A percentile compares a stretch with the other conserved stretches of the same genome.
Conservation (phyloP, 2,797 vertebrate species). For the Hyperoplus immaculatus region DNA sequence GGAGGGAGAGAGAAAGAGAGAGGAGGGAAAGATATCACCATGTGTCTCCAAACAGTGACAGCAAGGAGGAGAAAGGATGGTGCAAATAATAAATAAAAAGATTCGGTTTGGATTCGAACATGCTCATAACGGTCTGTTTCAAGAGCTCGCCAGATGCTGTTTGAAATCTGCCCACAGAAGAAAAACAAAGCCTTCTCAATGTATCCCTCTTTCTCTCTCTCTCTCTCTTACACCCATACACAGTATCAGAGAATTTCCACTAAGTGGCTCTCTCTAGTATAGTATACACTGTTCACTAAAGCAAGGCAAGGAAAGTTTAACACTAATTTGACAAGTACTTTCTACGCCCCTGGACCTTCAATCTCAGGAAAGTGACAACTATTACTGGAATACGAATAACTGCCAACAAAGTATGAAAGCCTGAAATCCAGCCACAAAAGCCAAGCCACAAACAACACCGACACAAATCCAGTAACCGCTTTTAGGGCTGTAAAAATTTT, state of each 20-base stretch:
- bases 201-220: conserved; percentile 45
- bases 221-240: conserved; percentile 50
- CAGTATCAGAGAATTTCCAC: conserved; percentile 64
- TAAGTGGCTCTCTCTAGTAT: conserved; percentile 60
- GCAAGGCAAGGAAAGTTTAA: conserved; percentile 48
- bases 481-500: not conserved
- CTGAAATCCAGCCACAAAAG: conserved; percentile 1
- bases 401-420: conserved; percentile 21
- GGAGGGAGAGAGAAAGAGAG: conserved; percentile 37
- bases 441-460: conserved; percentile 21
- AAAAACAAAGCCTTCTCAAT: conserved; percentile 75
- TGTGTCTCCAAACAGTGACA: conserved; percentile 79
- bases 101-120: conserved; percentile 83
- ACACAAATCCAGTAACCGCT: not conserved
- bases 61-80: conserved; percentile 58
- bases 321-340: conserved; percentile 65
- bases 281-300: conserved; percentile 56
- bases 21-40: conserved; percentile 71
- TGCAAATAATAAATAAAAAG: conserved; percentile 56
- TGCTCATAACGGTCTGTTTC: conserved; percentile 77
- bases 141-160: conserved; percentile 87
- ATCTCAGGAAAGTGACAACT: conserved; percentile 30
- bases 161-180: conserved; percentile 86
- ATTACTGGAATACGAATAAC: conserved; percentile 18
- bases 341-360: conserved; percentile 34